Base-by-base conservation (phyloP, 1,140 invertebrate genomes). In the Euura saliciscinereae region DNA sequence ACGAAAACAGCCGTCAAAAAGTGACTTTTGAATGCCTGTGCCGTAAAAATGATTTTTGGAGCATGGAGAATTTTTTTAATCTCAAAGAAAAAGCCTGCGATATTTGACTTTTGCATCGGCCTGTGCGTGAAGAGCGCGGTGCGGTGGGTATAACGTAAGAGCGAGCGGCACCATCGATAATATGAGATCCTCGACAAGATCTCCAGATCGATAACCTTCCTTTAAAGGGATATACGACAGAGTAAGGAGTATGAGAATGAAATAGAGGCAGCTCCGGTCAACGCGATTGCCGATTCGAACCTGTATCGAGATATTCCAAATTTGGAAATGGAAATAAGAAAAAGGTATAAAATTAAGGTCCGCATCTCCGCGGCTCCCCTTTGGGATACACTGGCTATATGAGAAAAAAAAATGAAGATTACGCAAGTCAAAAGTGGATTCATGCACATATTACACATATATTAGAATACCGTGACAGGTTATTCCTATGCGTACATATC, bases 121-220 rank as follows among this genome's bases (percentile, higher is more conserved):
- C 51, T 59, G 51, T 59, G 51, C 5, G 8, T n/a, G 51, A 59
- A 59, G n/a, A 59, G 51, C 8, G 51, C 8, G 51, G n/a, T 8
- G 4, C n/a, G n/a, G n/a, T n/a, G 8, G 8, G 51, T 59, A 59
- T 5, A 59, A 59, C 51, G 51, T 59, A 59, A 59, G 8, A 3
- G 51, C 51, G 13, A 28, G 28, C 28, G 51, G 51, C 51, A n/a
- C 51, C 28, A 28, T 28, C 78, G 78, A 80, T 79, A 80, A 74
- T 69, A 59, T 70, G 71, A 77, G 77, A 79, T 78, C 73, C 73
- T 66, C 76, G 76, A 76, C 74, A 75, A 80, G 78, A 80, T 79
- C 75, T 72, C 67, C 73, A 69, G 68, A 71, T 74, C 73, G 77
- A 80, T 78, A 75, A 59, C 51, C 51, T 59, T n/a, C 51, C 51